Evolutionary conservation across 2,113 vertebrate species (phyloP).

Genomic region (Harpagus bidentatus): DNA sequence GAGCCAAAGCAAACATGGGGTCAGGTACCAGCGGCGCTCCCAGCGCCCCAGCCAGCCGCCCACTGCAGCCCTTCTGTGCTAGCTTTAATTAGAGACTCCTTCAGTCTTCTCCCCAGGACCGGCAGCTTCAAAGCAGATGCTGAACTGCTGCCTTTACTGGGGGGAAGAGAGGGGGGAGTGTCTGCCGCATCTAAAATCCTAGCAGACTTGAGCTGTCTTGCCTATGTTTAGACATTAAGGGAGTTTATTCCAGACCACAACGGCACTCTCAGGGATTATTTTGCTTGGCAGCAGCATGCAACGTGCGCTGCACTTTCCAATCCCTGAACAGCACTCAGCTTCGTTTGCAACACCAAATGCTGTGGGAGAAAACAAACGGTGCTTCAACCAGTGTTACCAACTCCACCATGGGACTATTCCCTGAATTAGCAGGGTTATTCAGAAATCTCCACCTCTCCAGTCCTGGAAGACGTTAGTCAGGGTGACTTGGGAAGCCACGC

Average conservation of each 20-base stretch:
- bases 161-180: not conserved
- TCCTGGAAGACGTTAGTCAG: not conserved
- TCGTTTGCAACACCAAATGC: rapidly evolving
- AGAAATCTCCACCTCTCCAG: not conserved
- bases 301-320: not conserved
- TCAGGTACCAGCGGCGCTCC: not conserved
- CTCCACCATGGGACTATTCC: not conserved
- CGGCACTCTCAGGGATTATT: not conserved
- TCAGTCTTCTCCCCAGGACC: not conserved
- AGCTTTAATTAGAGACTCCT: not conserved
- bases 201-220: not conserved
- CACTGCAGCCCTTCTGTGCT: not conserved
- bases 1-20: not conserved
- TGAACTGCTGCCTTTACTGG: not conserved
- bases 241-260: not conserved
- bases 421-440: not conserved
- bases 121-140: conserved; percentile 39
- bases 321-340: not conserved
- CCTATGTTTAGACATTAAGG: conserved; percentile 8
- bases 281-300: not conserved
- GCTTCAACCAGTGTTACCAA: not conserved
- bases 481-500: not conserved
- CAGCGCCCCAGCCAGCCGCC: not conserved
- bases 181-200: not conserved
- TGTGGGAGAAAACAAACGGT: not conserved